Evolutionary conservation across 2,888 invertebrate species (phyloP), one percentile per base, ranked within the genome.

Genomic region (Drosophila antonietae): DNA sequence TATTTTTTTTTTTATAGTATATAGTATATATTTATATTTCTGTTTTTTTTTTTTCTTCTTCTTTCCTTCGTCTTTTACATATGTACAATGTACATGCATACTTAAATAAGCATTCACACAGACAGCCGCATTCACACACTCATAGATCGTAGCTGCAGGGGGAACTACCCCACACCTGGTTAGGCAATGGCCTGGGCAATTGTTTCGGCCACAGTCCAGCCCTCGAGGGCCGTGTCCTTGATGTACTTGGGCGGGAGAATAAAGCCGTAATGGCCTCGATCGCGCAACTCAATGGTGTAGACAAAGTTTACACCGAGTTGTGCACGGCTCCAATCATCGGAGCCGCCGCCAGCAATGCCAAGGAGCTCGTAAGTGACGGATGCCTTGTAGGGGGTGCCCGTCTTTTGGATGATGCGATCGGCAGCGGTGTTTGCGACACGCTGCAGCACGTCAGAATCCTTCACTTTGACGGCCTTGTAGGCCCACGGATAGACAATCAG

Each of bases 301-400:
- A 92, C 92, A 51, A 90, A 92, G 53, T 91, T 90, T 0, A 87
- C 78, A 12, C 83, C 88, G 15, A 91, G 65, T 0, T 85, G 80
- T 14, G 88, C 83, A 14, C 91, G 89, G 56, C 85, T 78, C 92
- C 92, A 92, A 70, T 92, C 92, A 61, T 92, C 93, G 3, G 92
- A 93, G 39, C 93, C 92, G 39, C 92, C 92, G 60, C 92, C 92
- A 20, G 92, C 92, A 67, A 92, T 85, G 60, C 91, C 91, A 15
- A 93, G 73, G 4, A 90, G 75, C 62, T 90, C 89, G 68, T 92
- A 88, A 3, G 93, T 92, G 18, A 91, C 86, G 6, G 87, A 69
- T 3, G 91, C 81, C 3, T 78, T 81, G 73, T 92, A 92, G 0
- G 79, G 41, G 4, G 77, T 62, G 39, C 91, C 91, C 9, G 92